Evolutionary conservation across 1,140 invertebrate genomes (phyloP).

Genomic region (Euschistus heros): DNA sequence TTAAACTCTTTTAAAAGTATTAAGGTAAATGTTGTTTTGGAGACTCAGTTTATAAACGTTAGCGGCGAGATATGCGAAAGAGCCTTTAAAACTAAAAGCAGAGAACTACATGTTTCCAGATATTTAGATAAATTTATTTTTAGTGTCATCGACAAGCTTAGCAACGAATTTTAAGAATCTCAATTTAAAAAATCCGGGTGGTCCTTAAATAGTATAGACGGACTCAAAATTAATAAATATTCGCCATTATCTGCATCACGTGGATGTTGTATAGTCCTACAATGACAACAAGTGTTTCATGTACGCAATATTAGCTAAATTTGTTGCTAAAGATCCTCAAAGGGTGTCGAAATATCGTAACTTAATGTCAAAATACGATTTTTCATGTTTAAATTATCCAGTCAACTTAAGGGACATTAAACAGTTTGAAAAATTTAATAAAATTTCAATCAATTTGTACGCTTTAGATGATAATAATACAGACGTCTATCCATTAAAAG

Average conservation of each 20-base stretch:
- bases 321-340: background rate
- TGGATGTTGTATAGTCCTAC: background rate
- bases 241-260: background rate
- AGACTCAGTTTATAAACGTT: background rate
- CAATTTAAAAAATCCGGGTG: background rate
- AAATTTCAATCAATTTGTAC: background rate
- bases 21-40: background rate
- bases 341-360: background rate
- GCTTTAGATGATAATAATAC: background rate
- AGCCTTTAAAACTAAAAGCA: background rate
- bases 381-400: background rate
- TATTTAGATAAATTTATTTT: background rate
- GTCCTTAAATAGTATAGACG: background rate
- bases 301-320: background rate
- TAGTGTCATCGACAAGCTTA: background rate
- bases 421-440: background rate
- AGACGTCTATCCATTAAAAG: background rate
- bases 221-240: background rate
- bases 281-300: constrained; percentile 7
- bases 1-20: background rate
- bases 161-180: background rate
- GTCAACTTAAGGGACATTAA: background rate
- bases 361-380: background rate
- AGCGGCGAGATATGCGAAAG: background rate
- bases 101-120: background rate